Conservation (phyloP, 2,113 vertebrate genomes). For the Sceloporus undulatus region DNA sequence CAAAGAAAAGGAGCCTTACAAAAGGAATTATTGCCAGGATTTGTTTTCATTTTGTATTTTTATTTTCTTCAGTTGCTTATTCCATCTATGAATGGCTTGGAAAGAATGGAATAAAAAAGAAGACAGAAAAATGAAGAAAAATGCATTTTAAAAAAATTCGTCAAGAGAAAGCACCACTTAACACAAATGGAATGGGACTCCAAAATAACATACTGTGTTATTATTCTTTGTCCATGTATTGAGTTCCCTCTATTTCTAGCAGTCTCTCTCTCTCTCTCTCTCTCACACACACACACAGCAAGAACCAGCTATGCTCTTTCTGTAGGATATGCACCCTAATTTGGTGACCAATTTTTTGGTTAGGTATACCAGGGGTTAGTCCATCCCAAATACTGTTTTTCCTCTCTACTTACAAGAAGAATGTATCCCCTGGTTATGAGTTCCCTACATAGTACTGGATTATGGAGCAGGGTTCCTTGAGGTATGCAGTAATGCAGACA, state of each 20-base stretch:
- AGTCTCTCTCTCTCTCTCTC: no score
- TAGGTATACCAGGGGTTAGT: not conserved
- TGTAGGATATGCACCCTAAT: conserved; percentile 39
- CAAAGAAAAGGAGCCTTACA: not conserved
- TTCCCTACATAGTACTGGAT: not conserved
- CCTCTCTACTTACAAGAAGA: not conserved
- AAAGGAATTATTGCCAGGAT: not conserved
- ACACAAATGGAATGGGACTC: conserved; percentile 35
- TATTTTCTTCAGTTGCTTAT: conserved; percentile 37
- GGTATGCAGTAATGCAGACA: not conserved
- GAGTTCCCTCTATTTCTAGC: no score
- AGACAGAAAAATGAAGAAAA: conserved; percentile 69
- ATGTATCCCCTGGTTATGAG: no score
- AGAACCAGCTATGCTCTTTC: conserved; percentile 54
- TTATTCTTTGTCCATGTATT: conserved; percentile 26
- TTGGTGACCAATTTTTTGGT: not conserved
- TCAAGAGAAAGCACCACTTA: conserved; percentile 52
- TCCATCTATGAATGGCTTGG: conserved; percentile 68
- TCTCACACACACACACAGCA: not conserved
- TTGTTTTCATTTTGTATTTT: not conserved
- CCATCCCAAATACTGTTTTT: not conserved
- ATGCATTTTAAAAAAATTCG: conserved; percentile 68
- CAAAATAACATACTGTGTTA: conserved; percentile 36
- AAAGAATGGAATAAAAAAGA: conserved; percentile 69
- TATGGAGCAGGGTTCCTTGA: not conserved